Base-by-base conservation (phyloP, 2,888 invertebrate species). In the Sisyra terminalis region DNA sequence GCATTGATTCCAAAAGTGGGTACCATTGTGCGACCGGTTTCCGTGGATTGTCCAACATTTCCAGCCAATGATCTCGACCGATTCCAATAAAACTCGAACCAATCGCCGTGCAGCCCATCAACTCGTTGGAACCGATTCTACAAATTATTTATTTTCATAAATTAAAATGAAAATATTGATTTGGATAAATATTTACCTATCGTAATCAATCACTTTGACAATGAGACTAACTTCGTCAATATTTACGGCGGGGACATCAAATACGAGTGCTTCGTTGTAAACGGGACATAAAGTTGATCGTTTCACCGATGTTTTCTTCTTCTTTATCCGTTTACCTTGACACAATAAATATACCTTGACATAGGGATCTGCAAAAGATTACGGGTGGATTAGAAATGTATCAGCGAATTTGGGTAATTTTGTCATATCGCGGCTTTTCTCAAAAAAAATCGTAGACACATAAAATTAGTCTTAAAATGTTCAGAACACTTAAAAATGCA, bases 231-330 rank as follows among this genome's bases (percentile, higher is more conserved):
- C 81, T 50, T 87, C 86, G 53, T 82, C 81, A 30, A 84, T 73
- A 55, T 84, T 87, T 44, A 80, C 78, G 7, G 79, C 71, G 0
- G 88, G 85, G 10, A 94, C 78, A 56, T 94, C 93, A 58, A 93
- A 94, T 8, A 90, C 87, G 48, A 94, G 66, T 0, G 90, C 89
- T 59, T 94, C 94, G 57, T 94, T 93, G 65, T 88, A 94, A 1
- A 92, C 81, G 0, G 93, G 92, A 57, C 76, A 80, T 1, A 92
- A 66, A 0, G 86, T 89, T 51, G 83, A 84, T 56, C 84, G 79
- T 59, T 87, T 84, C 1, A 92, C 89, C 0, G 85, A 81, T 0
- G 94, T 92, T 61, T 92, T 92, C 62, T 88, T 85, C 67, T 92
- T 92, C 65, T 90, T 90, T 52, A 93, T 82, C 46, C 90, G 70